Evolutionary conservation across 53 echinoderm and acorn worm genomes (phyloP).

Genomic region (Paracentrotus lividus): DNA sequence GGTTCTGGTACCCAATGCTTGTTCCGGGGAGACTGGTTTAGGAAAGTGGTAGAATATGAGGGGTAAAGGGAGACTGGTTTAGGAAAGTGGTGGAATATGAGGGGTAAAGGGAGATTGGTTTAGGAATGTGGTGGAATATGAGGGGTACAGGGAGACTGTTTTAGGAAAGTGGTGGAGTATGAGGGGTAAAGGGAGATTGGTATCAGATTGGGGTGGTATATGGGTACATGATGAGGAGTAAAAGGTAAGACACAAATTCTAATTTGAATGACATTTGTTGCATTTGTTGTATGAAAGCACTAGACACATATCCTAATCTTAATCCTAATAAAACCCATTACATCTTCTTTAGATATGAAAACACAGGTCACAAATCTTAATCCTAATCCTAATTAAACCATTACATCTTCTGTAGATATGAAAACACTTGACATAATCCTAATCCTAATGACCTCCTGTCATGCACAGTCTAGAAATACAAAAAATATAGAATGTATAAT

Average conservation of each 20-base stretch:
- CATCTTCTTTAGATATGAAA: no score
- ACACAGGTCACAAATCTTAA: no score
- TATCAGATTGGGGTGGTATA: neutral
- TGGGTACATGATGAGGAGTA: neutral
- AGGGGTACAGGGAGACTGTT: neutral
- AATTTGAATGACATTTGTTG: neutral
- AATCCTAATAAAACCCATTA: no score
- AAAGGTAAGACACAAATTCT: neutral
- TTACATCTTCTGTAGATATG: no score
- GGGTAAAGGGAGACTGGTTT: neutral
- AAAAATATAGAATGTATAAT: no score
- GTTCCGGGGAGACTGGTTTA: neutral
- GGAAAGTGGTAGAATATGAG: neutral
- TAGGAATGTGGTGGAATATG: neutral
- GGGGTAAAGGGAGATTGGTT: neutral
- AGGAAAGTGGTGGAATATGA: neutral
- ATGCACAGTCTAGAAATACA: no score
- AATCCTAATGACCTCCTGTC: no score
- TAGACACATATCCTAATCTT: no score
- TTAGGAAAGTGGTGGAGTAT: neutral
- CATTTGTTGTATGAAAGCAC: no score
- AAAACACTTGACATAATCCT: no score
- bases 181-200: neutral
- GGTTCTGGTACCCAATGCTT: conserved; percentile 19
- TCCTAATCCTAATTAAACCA: no score